Percentiles rank a stretch among this genome's conserved stretches.
Evolutionary conservation across 2,797 vertebrate genomes (phyloP).

Genomic region (Nasua narica): DNA sequence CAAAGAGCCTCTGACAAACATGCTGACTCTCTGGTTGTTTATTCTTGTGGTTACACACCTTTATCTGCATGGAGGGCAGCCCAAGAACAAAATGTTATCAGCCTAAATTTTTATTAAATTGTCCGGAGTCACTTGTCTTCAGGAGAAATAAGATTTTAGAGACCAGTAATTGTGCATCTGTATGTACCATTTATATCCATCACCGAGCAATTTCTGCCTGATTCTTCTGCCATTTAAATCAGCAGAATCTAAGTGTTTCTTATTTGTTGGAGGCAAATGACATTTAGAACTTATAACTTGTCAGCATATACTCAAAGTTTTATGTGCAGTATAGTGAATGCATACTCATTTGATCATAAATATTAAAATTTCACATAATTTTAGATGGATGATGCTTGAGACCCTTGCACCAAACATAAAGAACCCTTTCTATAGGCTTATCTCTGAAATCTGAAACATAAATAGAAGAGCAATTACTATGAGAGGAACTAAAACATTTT

Average conservation of each 20-base stretch:
- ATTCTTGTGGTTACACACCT: neutral
- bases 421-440: neutral
- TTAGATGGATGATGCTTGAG: neutral
- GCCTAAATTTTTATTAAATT: neutral
- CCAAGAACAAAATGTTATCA: neutral
- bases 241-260: neutral
- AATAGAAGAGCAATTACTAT: neutral
- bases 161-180: neutral
- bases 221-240: neutral
- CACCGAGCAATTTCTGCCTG: neutral
- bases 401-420: neutral
- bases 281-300: neutral
- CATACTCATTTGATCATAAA: neutral
- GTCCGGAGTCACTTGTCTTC: neutral
- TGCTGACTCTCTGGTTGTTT: neutral
- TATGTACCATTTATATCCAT: neutral
- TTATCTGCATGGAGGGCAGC: neutral
- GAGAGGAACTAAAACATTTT: neutral
- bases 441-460: neutral
- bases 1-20: neutral
- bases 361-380: neutral
- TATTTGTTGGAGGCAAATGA: neutral
- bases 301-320: constrained; percentile 1
- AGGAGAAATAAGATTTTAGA: neutral
- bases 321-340: neutral